Evolutionary conservation across 2,797 vertebrate genomes (phyloP), one percentile per base, ranked within the genome.

Genomic region (Iguana delicatissima): DNA sequence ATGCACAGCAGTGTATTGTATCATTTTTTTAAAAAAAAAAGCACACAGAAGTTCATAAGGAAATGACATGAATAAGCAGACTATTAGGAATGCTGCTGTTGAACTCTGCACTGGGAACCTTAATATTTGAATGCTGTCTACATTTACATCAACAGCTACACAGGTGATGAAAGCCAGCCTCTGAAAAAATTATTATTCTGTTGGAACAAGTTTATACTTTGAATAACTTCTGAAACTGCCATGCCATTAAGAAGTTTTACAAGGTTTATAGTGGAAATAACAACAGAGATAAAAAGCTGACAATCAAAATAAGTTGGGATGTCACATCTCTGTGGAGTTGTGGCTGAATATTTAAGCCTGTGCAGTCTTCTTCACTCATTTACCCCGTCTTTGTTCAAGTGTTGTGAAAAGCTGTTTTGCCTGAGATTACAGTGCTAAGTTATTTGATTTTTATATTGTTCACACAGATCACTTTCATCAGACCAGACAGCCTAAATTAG

Each of bases 241-340:
- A 90, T 94, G 93, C 93, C 95, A 95, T 96, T 97, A 96, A 92
- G 89, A 97, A 96, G 95, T 95, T 97, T 97, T 97, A 97, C 94
- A 95, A 93, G 84, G 96, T 97, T 97, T 97, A 97, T 74, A 96
- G 79, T 96, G 90, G 94, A 96, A 95, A 97, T 94, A 96, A 96
- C 97, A 97, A 97, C 95, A 97, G 96, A 97, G 97, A 97, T 97
- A 97, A 97, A 97, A 97, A 96, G 90, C 96, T 94, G 95, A 95
- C 95, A 97, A 96, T 94, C 92, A 97, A 97, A 96, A 96, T 94
- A 94, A 91, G 55, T 72, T 50, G 95, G 82, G 90, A 95, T 93
- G 93, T 94, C 90, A 86, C 91, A 95, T 93, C 92, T 95, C 88
- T 2, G 64, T 32, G 64, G 42, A 79, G 82, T 93, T 83, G 72